Evolutionary conservation across 2,113 vertebrate species (phyloP), one percentile per base, ranked within the genome.

Genomic region (Desmodus rotundus): DNA sequence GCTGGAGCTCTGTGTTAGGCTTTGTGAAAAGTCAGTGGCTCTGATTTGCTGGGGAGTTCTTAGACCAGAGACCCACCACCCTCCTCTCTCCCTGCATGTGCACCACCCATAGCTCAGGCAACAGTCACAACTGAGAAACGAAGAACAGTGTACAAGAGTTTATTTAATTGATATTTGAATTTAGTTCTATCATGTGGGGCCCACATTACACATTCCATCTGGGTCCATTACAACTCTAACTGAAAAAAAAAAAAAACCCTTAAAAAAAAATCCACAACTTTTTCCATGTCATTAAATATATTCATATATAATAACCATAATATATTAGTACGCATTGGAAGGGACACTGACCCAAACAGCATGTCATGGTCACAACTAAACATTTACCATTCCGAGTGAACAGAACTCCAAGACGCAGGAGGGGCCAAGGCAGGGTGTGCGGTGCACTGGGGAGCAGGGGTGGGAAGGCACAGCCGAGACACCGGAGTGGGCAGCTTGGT

Each of bases 221-320:
- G 98, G 97, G 98, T 97, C 98, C 98, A 97, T 99, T 98, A 98
- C 98, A 99, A 98, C 97, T 98, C 99, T 99, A 99, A 99, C 31
- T 1, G n/a, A 74, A 80, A 82, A n/a, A 26, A 97, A 97, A 84
- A 94, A 96, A 96, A 97, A 97, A 83, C 94, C 96, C 93, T 98
- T 33, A 96, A 84, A 98, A 98, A 98, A 98, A 98, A 99, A 99
- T 99, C 98, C 99, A 99, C 99, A 99, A 99, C 98, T 99, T 99
- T 98, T 98, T 98, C 98, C 98, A 98, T 99, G 99, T 99, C 99
- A 99, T 99, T 99, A 99, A 99, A 99, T 99, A 99, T 99, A 99
- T 99, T 99, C 99, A 99, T 99, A 99, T 99, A 99, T 99, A 99
- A 99, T 99, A 99, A 99, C 99, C 99, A 99, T 99, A 99, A 99